Evolutionary conservation across 1,140 invertebrate genomes (phyloP).

Genomic region (Cotesia typhae): DNA sequence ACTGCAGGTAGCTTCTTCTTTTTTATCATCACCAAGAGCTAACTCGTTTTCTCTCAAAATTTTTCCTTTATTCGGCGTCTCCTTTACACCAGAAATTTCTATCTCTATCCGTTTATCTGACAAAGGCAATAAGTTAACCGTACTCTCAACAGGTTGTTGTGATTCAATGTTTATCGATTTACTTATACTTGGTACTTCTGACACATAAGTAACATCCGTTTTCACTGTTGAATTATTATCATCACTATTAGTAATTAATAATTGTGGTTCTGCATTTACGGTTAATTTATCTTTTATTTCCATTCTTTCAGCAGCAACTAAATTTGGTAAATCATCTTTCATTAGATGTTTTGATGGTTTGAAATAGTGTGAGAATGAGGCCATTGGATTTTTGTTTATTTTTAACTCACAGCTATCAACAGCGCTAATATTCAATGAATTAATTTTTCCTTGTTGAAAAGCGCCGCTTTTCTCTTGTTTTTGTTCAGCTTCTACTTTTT

Average conservation of each 20-base stretch:
- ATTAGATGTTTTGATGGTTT: constrained; percentile 13
- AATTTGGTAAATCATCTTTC: constrained; percentile 46
- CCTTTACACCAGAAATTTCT: no score
- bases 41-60: no score
- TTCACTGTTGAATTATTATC: constrained; percentile 6
- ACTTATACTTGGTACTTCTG: not conserved
- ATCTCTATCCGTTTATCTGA: no score
- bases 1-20: no score
- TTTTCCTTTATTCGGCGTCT: no score
- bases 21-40: no score
- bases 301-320: constrained; percentile 35
- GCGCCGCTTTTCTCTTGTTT: not conserved
- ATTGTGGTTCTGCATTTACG: not conserved
- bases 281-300: not conserved
- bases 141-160: no score
- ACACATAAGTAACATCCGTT: not conserved
- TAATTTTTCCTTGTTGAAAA: not conserved
- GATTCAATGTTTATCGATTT: no score
- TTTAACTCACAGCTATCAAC: constrained; percentile 2
- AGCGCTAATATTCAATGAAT: not conserved
- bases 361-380: constrained; percentile 23
- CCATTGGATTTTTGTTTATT: not conserved
- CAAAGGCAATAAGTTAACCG: no score
- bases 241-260: not conserved
- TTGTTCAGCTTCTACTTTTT: constrained; percentile 5